phyloP scores from a whole-genome alignment of 2,888 invertebrate species.

The Fragum sueziense region DNA sequence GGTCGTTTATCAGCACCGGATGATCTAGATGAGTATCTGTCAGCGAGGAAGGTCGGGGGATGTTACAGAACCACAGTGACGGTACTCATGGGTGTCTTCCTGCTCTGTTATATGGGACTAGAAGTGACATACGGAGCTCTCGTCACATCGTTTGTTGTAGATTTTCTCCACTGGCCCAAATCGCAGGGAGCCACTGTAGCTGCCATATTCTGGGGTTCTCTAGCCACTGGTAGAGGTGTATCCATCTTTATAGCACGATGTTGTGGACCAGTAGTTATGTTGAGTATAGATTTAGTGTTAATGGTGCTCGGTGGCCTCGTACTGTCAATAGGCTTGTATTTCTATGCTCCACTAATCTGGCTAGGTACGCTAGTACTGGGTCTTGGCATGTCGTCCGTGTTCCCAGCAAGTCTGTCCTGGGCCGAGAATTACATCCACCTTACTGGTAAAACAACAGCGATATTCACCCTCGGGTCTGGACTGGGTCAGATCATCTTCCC shows the following conservation, averaged over 20 bases:
- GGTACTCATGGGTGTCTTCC: conserved; percentile 80
- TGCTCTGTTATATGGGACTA: conserved; percentile 82
- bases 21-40: conserved; percentile 28
- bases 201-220: conserved; percentile 83
- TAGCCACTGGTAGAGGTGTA: conserved; percentile 82
- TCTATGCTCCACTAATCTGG: conserved; percentile 78
- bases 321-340: conserved; percentile 75
- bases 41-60: conserved; percentile 30
- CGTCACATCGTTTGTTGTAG: conserved; percentile 81
- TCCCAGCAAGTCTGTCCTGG: conserved; percentile 83
- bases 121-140: conserved; percentile 83
- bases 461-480: conserved; percentile 82
- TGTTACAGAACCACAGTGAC: conserved; percentile 71
- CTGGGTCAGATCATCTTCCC: conserved; percentile 83
- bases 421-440: conserved; percentile 82
- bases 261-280: conserved; percentile 80
- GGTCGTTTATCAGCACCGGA: conserved; percentile 11
- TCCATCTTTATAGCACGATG: conserved; percentile 82
- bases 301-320: conserved; percentile 78
- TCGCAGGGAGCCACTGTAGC: conserved; percentile 80
- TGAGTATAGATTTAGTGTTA: conserved; percentile 79
- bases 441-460: conserved; percentile 82
- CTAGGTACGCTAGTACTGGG: conserved; percentile 81
- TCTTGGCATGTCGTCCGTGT: conserved; percentile 83
- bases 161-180: conserved; percentile 77